Percentiles rank a stretch among this genome's conserved stretches.
These are phyloP conservation scores for Gallinago paraguaiae DNA, from an alignment of 2,113 vertebrate species.

Conservation along the genomic window DNA sequence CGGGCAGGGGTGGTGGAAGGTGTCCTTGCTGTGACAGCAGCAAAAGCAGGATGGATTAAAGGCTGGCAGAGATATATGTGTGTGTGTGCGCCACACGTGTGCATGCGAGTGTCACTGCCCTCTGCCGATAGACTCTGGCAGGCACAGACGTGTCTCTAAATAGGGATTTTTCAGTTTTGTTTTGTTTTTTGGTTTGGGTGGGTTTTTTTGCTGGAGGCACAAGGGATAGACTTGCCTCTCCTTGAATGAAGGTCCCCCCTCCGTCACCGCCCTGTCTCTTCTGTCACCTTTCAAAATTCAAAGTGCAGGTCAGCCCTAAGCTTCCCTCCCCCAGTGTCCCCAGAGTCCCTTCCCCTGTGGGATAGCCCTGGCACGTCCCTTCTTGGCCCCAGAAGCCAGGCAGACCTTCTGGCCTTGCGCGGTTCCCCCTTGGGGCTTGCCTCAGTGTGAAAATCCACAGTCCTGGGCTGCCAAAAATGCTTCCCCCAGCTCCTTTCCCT, in stretches of 20 bases:
- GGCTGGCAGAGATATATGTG: neutral
- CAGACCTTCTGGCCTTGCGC: neutral
- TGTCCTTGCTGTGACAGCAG: neutral
- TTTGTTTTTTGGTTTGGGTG: accelerated
- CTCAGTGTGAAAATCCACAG: neutral
- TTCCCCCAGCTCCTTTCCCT: neutral
- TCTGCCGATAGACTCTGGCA: constrained; percentile 41
- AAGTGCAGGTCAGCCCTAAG: accelerated
- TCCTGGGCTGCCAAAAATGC: neutral
- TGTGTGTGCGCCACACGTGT: neutral
- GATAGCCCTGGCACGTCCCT: neutral
- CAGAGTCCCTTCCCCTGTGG: neutral
- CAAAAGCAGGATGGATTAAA: neutral
- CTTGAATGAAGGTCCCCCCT: neutral
- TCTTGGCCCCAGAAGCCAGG: neutral
- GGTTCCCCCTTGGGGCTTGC: neutral
- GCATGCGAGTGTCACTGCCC: constrained; percentile 23
- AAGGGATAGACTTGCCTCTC: neutral
- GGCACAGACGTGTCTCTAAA: neutral
- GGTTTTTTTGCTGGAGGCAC: neutral
- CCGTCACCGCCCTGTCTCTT: neutral
- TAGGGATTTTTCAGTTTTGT: neutral
- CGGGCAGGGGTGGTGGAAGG: neutral
- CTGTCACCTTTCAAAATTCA: neutral
- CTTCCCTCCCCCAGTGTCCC: neutral